Evolutionary conservation across 2,888 invertebrate species (phyloP).

Genomic region (Crossocerus cetratus): DNA sequence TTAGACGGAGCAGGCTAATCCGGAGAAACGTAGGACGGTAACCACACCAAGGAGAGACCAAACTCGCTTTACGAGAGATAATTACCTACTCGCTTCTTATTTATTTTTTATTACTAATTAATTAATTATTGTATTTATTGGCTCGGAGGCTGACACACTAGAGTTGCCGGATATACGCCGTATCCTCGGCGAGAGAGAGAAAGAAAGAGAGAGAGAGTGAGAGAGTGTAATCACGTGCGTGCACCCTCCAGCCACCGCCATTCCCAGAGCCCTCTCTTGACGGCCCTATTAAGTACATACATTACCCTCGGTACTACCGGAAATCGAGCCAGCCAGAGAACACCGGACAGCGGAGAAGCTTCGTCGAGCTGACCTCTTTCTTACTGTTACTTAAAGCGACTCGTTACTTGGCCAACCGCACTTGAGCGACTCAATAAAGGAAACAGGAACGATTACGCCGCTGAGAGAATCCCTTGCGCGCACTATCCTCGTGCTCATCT

Average conservation of each 20-base stretch:
- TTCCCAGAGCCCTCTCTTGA: not conserved
- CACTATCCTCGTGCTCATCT: not conserved
- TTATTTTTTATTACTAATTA: constrained; percentile 62
- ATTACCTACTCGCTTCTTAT: constrained; percentile 66
- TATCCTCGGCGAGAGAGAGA: not conserved
- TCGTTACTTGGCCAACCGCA: not conserved
- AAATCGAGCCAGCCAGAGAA: not conserved
- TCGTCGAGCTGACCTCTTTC: constrained; percentile 18
- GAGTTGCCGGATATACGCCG: constrained; percentile 26
- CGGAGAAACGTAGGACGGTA: constrained; percentile 60
- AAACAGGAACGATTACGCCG: not conserved
- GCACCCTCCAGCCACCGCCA: constrained; percentile 49
- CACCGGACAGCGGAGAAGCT: not conserved
- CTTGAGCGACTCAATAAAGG: constrained; percentile 10
- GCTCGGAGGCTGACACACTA: constrained; percentile 58
- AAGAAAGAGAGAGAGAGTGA: not conserved
- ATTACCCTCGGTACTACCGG: not conserved
- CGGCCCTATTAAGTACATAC: not conserved
- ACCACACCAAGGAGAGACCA: constrained; percentile 75
- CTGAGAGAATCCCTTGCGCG: constrained; percentile 11
- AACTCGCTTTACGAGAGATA: constrained; percentile 70
- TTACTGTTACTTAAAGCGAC: constrained; percentile 57
- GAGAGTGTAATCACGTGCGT: constrained; percentile 19
- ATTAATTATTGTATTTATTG: constrained; percentile 68
- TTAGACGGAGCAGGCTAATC: constrained; percentile 40